A percentile compares a stretch with the other conserved stretches of the same genome.
Conservation (phyloP, 2,797 vertebrate genomes). For the Micrastur ruficollis region DNA sequence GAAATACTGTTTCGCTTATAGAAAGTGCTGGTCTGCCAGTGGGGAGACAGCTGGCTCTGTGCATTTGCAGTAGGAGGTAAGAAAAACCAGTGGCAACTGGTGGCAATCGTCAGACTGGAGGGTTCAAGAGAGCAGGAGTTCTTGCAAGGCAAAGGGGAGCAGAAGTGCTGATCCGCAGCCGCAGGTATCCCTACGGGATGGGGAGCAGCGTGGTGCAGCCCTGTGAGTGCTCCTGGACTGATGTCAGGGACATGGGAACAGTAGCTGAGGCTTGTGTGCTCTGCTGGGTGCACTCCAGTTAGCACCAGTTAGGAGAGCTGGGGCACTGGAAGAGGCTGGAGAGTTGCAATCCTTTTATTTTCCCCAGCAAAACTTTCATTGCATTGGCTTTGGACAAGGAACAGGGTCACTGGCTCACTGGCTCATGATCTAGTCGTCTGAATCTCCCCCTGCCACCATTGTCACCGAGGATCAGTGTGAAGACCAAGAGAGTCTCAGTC, state of each 20-base stretch:
- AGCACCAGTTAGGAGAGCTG: background rate
- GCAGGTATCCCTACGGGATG: background rate
- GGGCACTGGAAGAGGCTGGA: background rate
- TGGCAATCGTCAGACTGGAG: background rate
- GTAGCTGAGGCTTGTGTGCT: background rate
- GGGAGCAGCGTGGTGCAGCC: accelerated
- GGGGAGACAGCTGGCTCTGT: background rate
- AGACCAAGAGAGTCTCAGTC: background rate
- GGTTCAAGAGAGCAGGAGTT: background rate
- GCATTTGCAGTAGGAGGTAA: background rate
- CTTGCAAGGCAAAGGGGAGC: background rate
- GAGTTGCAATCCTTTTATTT: background rate
- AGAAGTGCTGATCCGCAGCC: background rate
- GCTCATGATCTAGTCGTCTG: background rate
- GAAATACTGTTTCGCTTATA: background rate
- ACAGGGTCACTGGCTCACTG: background rate
- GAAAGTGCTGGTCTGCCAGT: background rate
- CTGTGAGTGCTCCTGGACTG: background rate
- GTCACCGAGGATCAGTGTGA: background rate
- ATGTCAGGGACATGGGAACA: background rate
- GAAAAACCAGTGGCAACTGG: background rate
- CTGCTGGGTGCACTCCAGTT: background rate
- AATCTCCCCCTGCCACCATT: background rate
- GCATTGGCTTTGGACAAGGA: background rate
- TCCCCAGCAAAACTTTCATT: background rate